phyloP scores from a whole-genome alignment of 2,888 invertebrate genomes.

The Syrista parreyssii region DNA sequence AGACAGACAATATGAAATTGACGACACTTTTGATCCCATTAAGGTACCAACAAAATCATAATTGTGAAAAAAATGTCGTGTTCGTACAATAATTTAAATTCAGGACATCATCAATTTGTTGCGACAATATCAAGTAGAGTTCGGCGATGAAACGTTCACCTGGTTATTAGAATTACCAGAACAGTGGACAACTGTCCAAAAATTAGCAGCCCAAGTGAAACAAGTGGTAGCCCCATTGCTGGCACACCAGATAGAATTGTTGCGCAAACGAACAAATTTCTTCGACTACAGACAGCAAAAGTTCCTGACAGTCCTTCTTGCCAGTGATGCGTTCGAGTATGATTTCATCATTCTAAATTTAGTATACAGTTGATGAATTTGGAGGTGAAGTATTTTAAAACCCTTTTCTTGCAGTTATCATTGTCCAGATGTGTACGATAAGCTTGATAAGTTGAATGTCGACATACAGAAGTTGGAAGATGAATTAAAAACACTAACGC shows the following conservation, averaged over 20 bases:
- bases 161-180: constrained; percentile 84
- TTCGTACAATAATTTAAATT: constrained; percentile 4
- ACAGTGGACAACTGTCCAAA: constrained; percentile 87
- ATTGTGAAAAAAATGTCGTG: not conserved
- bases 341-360: constrained; percentile 30
- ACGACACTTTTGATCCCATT: constrained; percentile 90
- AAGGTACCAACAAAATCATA: constrained; percentile 60
- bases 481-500: constrained; percentile 74
- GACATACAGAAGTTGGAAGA: constrained; percentile 77
- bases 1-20: constrained; percentile 82
- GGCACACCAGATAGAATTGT: constrained; percentile 87
- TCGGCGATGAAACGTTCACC: constrained; percentile 76
- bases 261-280: constrained; percentile 83
- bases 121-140: constrained; percentile 86
- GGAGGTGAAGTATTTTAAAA: constrained; percentile 11
- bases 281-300: constrained; percentile 83
- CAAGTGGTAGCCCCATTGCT: constrained; percentile 90
- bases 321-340: constrained; percentile 66
- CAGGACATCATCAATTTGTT: constrained; percentile 85
- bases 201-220: constrained; percentile 83
- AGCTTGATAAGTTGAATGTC: constrained; percentile 76
- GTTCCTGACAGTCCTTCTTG: constrained; percentile 81
- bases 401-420: constrained; percentile 72
- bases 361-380: not conserved
- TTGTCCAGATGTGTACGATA: constrained; percentile 76